phyloP scores from a whole-genome alignment of 2,113 vertebrate species.

The Fregata magnificens region DNA sequence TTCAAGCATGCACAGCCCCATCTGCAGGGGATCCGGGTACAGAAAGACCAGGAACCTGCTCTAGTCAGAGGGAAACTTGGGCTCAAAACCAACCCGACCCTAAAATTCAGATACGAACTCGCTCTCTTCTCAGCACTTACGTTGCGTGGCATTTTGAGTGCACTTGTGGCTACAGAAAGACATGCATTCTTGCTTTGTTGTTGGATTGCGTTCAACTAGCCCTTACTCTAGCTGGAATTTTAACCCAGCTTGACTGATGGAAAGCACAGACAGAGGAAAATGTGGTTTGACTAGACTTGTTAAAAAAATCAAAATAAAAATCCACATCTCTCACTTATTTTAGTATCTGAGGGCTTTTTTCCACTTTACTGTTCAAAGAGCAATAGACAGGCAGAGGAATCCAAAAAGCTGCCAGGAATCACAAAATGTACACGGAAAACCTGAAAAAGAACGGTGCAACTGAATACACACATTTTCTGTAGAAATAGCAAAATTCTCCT shows the following conservation, averaged over 20 bases:
- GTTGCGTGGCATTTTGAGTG: neutral
- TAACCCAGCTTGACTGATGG: neutral
- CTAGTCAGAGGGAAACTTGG: neutral
- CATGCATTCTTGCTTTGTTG: neutral
- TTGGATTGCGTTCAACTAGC: neutral
- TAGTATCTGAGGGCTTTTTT: neutral
- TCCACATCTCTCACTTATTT: neutral
- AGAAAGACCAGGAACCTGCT: neutral
- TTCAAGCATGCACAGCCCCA: neutral
- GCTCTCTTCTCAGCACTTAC: neutral
- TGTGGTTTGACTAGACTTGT: neutral
- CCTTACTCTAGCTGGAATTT: neutral
- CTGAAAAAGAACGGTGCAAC: neutral
- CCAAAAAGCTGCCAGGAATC: neutral
- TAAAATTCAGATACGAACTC: neutral
- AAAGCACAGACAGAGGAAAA: slow-evolving; percentile 19
- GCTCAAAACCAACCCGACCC: neutral
- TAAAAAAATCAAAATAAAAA: neutral
- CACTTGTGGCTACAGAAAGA: neutral
- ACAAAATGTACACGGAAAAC: neutral
- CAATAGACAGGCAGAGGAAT: neutral
- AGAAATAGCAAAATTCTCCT: neutral
- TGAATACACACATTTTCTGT: neutral
- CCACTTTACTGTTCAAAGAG: neutral
- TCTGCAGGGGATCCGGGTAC: neutral